Base-by-base conservation (phyloP, 2,113 vertebrate species). In the Perccottus glenii region DNA sequence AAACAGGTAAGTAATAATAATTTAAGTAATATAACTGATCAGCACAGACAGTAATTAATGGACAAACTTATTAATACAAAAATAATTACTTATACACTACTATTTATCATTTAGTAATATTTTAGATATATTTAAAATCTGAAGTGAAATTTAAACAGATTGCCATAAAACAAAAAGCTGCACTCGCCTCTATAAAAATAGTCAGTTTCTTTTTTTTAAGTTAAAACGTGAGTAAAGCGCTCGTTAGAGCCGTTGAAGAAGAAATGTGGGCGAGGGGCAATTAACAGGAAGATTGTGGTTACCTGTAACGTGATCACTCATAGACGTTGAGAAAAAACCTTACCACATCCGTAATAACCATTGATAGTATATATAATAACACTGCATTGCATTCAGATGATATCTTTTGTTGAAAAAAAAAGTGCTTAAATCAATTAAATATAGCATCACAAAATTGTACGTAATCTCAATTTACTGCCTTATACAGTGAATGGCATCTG, bases 301-400 rank as follows among this genome's bases (percentile, higher is more conserved):
- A 87, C 85, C 63, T 85, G 86, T 81, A 90, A 92, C 64, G 61
- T 73, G 88, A 92, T 82, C 75, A 58, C 70, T 15, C 43, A 57
- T 38, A 67, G 38, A 69, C 9, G 49, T n/a, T 36, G 38, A 56
- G 58, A 48, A 77, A 68, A 48, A 57, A 49, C 67, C 77, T 38
- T 5, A 35, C 7, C n/a, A 58, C 62, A 19, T 1, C 19, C 27
- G 32, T 11, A 51, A 5, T n/a, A n/a, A n/a, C n/a, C n/a, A n/a
- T n/a, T n/a, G n/a, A n/a, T n/a, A n/a, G n/a, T n/a, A n/a, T n/a
- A n/a, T n/a, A n/a, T n/a, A n/a, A n/a, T n/a, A 6, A 16, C 42
- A n/a, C 6, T 16, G 27, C 12, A 33, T 9, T 43, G 3, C n/a
- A 48, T 14, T 35, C 4, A 45, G 44, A 33, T 40, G 8, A 8